phyloP scores from a whole-genome alignment of 2,797 vertebrate species.

The Salarias fasciatus region DNA sequence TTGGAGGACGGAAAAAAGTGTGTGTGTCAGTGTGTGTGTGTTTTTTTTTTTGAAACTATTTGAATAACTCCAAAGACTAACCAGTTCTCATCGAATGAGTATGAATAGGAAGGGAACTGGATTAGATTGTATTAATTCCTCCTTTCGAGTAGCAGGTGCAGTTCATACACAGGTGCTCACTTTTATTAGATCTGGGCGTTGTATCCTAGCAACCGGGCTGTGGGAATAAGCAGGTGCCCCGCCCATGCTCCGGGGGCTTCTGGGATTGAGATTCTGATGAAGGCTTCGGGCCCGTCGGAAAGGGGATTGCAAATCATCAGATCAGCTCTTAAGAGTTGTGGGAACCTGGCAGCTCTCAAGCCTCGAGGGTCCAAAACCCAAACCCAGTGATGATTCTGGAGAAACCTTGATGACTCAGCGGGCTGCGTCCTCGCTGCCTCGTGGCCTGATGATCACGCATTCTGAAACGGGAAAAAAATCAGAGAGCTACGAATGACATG shows the following conservation, averaged over 20 bases:
- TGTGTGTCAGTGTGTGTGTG: too few relatives aligned
- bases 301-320: conserved; percentile 72
- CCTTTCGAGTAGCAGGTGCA: conserved; percentile 67
- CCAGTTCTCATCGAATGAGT: conserved; percentile 40
- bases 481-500: conserved; percentile 7
- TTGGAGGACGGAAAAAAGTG: conserved; percentile 18
- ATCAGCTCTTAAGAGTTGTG: conserved; percentile 60
- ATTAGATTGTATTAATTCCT: conserved; percentile 65
- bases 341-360: conserved; percentile 58
- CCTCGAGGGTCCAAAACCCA: conserved; percentile 53
- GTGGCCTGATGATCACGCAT: conserved; percentile 35
- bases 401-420: conserved; percentile 73
- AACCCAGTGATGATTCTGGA: conserved; percentile 41
- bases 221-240: conserved; percentile 62
- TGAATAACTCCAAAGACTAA: conserved; percentile 46
- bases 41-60: conserved; percentile 39
- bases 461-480: conserved; percentile 30
- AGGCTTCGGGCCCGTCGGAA: conserved; percentile 54
- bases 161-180: conserved; percentile 67
- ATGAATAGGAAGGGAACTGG: conserved; percentile 44
- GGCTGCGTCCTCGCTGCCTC: conserved; percentile 31
- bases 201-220: conserved; percentile 74
- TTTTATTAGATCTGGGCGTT: conserved; percentile 65
- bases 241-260: conserved; percentile 60
- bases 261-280: conserved; percentile 72